These are phyloP conservation scores for Aythya baeri DNA, from an alignment of 2,113 vertebrate species.

Conservation along the genomic window DNA sequence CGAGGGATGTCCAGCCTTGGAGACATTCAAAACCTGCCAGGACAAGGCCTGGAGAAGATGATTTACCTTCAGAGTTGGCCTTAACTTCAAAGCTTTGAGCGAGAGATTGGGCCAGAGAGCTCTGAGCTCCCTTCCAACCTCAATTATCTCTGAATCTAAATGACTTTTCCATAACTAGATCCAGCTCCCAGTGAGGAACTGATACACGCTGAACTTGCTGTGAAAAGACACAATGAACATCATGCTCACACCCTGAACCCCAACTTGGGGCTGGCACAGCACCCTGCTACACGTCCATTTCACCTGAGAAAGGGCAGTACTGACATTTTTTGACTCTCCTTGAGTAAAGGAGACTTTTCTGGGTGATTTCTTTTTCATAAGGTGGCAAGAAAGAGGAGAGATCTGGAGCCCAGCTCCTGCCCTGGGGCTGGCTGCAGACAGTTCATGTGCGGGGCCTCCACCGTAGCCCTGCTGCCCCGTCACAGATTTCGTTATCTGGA, in stretches of 20 bases:
- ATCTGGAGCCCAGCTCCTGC: background rate
- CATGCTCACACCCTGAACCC: background rate
- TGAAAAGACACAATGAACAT: background rate
- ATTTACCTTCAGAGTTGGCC: background rate
- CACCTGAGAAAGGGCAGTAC: background rate
- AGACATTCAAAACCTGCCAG: background rate
- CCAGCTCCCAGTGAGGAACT: background rate
- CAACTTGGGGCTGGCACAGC: rapidly evolving
- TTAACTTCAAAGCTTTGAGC: background rate
- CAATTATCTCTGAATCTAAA: background rate
- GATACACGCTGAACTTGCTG: background rate
- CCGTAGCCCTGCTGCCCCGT: rapidly evolving
- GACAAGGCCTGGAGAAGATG: background rate
- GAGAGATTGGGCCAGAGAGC: background rate
- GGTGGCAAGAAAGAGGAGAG: background rate
- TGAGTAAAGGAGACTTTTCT: background rate
- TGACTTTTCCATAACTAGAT: background rate
- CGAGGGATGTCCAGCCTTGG: background rate
- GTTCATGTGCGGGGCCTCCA: background rate
- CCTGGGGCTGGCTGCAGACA: rapidly evolving
- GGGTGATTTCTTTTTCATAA: background rate
- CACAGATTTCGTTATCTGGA: constrained; percentile 25
- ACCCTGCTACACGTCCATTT: rapidly evolving
- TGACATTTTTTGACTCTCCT: background rate
- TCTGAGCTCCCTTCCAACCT: background rate